These are phyloP conservation scores for Pluvialis apricaria DNA, from an alignment of 2,113 vertebrate species.

Conservation along the genomic window DNA sequence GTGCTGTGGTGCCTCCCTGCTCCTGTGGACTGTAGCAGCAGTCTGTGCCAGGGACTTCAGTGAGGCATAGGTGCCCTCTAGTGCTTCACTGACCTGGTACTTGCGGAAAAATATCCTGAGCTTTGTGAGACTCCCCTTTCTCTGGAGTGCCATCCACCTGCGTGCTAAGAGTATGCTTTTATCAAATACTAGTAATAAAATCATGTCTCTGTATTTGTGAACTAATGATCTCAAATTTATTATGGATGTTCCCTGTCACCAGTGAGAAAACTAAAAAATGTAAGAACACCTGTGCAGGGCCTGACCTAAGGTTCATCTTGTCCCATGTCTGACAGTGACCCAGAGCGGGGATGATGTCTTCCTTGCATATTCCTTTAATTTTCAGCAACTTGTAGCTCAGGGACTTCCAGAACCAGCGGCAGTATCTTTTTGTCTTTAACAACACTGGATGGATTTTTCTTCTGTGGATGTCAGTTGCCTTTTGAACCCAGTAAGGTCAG, in stretches of 20 bases:
- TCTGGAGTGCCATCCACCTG: not conserved
- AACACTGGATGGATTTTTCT: not conserved
- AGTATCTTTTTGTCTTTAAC: not conserved
- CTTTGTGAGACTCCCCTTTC: not conserved
- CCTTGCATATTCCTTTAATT: not conserved
- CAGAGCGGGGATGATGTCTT: not conserved
- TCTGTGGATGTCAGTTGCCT: not conserved
- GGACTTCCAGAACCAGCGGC: not conserved
- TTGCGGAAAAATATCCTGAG: not conserved
- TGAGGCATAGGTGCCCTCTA: slow-evolving; percentile 35
- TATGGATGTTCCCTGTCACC: not conserved
- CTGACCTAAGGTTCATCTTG: not conserved
- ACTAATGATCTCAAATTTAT: not conserved
- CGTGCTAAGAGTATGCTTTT: not conserved
- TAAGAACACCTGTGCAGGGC: not conserved
- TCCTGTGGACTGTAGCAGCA: not conserved
- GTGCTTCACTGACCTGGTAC: not conserved
- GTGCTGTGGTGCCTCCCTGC: not conserved
- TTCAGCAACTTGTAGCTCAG: not conserved
- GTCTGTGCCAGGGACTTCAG: not conserved
- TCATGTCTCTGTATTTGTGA: not conserved
- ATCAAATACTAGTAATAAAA: not conserved
- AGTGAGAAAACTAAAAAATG: not conserved
- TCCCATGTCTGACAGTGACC: not conserved
- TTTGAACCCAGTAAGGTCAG: not conserved